Base-by-base conservation (phyloP, 2,888 invertebrate species). In the Melolontha melolontha region DNA sequence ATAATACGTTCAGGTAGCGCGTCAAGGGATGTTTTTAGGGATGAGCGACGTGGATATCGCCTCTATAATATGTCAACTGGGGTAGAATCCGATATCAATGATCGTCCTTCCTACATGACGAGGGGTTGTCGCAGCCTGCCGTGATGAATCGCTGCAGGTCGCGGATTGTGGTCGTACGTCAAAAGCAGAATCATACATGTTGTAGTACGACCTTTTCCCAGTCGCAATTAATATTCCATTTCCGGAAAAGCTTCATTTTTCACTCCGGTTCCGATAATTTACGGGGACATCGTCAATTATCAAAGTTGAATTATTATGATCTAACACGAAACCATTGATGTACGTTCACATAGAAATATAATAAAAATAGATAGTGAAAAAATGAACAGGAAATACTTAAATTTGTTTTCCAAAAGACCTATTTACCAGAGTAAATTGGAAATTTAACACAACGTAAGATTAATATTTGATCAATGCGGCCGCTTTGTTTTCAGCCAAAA, bases 61-160 rank as follows among this genome's bases (percentile, higher is more conserved):
- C 44, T 59, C 27, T 59, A 59, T 59, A 52, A 54, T 59, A 44
- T 59, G 59, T 59, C 59, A 59, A 73, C 72, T 70, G 69, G 75
- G 76, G 76, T 75, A 75, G 73, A 74, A 77, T 77, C 75, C 72
- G 75, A 75, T 77, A 77, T 73, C 76, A 76, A 74, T 77, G 75
- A 77, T 77, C 75, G 75, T 74, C 73, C 69, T 73, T 44, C 14
- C 74, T 76, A 72, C 74, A 76, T 73, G 75, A 75, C 76, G 74
- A 74, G 75, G 75, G 77, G 74, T 71, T 72, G 73, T 74, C 73
- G 72, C 66, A 59, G 51, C 47, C 69, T 66, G 52, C 55, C 57
- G 67, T 77, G 76, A 77, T 77, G 75, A 74, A 77, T 77, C 74
- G 72, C 71, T 72, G 71, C 70, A 71, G 77, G 75, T 75, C 73